phyloP scores from a whole-genome alignment of 2,797 vertebrate species.

The Florisuga fusca region DNA sequence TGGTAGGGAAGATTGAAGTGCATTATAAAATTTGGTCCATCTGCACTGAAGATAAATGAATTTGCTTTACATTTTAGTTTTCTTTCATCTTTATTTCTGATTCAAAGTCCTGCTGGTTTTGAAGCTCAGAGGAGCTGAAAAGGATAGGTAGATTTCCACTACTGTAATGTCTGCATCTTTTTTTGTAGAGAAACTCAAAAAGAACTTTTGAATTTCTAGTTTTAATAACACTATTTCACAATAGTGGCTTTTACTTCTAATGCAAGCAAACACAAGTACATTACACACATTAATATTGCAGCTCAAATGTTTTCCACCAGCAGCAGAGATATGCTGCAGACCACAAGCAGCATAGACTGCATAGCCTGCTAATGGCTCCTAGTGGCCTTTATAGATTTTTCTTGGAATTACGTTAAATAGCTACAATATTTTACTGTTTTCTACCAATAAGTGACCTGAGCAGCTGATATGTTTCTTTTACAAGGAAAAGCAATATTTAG shows the following conservation, averaged over 20 bases:
- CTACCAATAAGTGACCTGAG: not conserved
- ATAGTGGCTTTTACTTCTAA: not conserved
- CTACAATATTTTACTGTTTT: not conserved
- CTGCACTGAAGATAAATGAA: not conserved
- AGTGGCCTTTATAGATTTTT: not conserved
- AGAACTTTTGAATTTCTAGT: not conserved
- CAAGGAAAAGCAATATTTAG: not conserved
- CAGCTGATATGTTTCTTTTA: not conserved
- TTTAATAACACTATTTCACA: not conserved
- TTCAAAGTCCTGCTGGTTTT: not conserved
- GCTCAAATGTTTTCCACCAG: not conserved
- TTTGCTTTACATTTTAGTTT: not conserved
- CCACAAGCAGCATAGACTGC: not conserved
- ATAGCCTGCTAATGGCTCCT: not conserved
- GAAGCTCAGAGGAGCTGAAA: not conserved
- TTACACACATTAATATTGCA: not conserved
- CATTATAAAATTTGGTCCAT: not conserved
- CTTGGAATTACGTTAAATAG: not conserved
- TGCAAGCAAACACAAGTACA: not conserved
- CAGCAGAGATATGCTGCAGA: not conserved
- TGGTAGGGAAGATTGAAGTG: not conserved
- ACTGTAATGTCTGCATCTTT: not conserved
- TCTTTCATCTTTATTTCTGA: not conserved
- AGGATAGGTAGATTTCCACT: not conserved
- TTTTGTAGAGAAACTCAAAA: not conserved